These are phyloP conservation scores for Subacronicta megacephala DNA, from an alignment of 2,888 invertebrate species.

Conservation along the genomic window DNA sequence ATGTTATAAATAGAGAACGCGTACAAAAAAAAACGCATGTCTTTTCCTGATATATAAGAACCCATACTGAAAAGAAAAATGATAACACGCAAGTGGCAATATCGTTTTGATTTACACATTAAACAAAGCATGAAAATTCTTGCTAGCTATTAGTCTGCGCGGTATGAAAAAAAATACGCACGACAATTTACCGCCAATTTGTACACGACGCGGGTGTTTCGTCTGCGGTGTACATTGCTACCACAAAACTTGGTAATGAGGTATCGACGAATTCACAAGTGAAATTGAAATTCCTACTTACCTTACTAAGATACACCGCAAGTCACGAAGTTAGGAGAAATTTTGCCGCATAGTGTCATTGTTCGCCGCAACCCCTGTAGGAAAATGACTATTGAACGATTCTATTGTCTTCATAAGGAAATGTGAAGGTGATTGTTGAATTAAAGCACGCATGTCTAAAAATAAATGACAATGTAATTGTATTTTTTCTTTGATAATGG, in stretches of 20 bases:
- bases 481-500: constrained; percentile 41
- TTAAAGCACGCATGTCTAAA: constrained; percentile 37
- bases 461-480: constrained; percentile 42
- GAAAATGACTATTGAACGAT: constrained; percentile 12
- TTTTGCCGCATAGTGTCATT: constrained; percentile 28
- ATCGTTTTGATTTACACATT: constrained; percentile 43
- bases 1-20: constrained; percentile 4
- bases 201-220: constrained; percentile 17
- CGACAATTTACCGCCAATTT: constrained; percentile 52
- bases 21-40: constrained; percentile 13
- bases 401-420: constrained; percentile 51
- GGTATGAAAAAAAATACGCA: constrained; percentile 27
- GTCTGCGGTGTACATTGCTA: constrained; percentile 27
- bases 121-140: constrained; percentile 57
- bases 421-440: constrained; percentile 26
- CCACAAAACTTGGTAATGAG: constrained; percentile 35
- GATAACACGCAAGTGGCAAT: constrained; percentile 45
- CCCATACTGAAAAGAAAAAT: constrained; percentile 29
- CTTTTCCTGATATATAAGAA: constrained; percentile 26
- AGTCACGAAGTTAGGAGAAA: constrained; percentile 41
- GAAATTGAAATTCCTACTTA: constrained; percentile 32
- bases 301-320: constrained; percentile 21
- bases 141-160: constrained; percentile 12
- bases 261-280: constrained; percentile 24
- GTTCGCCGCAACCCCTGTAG: constrained; percentile 13